Evolutionary conservation across 92 coral and sea anemone species (phyloP), one percentile per base, ranked within the genome.

Genomic region (Plumapathes pennacea): DNA sequence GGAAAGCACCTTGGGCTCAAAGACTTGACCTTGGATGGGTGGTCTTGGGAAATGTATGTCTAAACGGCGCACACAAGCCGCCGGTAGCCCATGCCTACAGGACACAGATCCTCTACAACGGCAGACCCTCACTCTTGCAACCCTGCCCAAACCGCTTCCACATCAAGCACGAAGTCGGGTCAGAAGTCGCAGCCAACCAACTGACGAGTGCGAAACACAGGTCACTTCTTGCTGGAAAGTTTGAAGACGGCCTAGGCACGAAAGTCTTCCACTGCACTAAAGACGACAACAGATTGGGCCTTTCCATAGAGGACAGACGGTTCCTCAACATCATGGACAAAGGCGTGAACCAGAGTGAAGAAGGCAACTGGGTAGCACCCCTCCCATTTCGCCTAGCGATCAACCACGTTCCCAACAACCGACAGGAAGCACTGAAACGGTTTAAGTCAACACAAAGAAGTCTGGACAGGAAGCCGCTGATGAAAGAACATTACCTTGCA

Each of bases 11-110:
- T 10, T 42, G 72, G 77, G 73, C 48, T 5, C 78, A 75, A 44
- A 36, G 64, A 11, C 46, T 81, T 14, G 83, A 74, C 54, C 55
- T 73, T 3, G 82, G 87, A 12, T 81, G 77, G 82, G 77, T 65
- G 25, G 67, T 66, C 0, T 14, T 74, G 10, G 83, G 78, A 9
- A 60, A 82, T 22, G 28, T 69, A 10, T 75, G 89, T 25, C 67
- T 81, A 17, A 52, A 70, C 10, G 74, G 85, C 8, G 67, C 73
- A 4, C 85, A 78, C 46, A 45, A 18, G 45, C 61, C 61, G 5
- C 33, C 10, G 1, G 28, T 54, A 20, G 6, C 54, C 0, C 52
- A 78, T 1, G 4, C 61, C 14, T 78, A 20, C 62, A 24, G 25
- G 46, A 70, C 62, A 17, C 64, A 70, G 17, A 54, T 69, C 5